These are phyloP conservation scores for Archips crataeganus DNA, from an alignment of 2,888 invertebrate genomes.

Conservation along the genomic window DNA sequence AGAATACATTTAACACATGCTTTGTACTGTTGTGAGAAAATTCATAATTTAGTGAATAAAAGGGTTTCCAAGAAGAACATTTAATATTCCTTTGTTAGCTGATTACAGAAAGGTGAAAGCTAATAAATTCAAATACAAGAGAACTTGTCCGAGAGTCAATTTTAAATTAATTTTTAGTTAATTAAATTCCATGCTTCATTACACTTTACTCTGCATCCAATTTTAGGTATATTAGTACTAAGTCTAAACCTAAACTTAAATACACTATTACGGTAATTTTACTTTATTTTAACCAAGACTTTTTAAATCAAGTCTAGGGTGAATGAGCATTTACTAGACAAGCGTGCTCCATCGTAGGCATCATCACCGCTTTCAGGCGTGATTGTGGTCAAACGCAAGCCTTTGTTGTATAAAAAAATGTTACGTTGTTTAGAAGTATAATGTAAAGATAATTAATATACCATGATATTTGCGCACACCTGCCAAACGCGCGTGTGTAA, in stretches of 20 bases:
- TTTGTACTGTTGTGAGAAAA: background rate
- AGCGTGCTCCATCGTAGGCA: no score
- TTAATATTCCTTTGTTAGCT: slow-evolving; percentile 12
- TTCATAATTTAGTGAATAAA: background rate
- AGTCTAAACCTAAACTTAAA: no score
- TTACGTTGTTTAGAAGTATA: background rate
- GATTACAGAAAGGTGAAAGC: slow-evolving; percentile 19
- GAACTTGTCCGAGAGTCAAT: slow-evolving; percentile 9
- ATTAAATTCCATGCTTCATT: slow-evolving; percentile 17
- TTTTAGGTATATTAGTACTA: background rate
- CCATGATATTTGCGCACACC: no score
- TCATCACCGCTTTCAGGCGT: no score
- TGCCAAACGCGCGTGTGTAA: no score
- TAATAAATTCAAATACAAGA: slow-evolving; percentile 21
- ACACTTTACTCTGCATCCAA: background rate
- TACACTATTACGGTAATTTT: no score
- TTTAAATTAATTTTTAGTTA: slow-evolving; percentile 8
- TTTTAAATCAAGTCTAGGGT: no score
- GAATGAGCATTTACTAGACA: background rate
- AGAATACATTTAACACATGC: background rate
- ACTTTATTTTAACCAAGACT: no score
- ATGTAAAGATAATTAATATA: no score
- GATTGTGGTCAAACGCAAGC: no score
- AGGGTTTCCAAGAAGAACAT: slow-evolving; percentile 1
- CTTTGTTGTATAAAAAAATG: no score